These are phyloP conservation scores for Apis cerana DNA, from an alignment of 1,140 invertebrate genomes.

Conservation along the genomic window DNA sequence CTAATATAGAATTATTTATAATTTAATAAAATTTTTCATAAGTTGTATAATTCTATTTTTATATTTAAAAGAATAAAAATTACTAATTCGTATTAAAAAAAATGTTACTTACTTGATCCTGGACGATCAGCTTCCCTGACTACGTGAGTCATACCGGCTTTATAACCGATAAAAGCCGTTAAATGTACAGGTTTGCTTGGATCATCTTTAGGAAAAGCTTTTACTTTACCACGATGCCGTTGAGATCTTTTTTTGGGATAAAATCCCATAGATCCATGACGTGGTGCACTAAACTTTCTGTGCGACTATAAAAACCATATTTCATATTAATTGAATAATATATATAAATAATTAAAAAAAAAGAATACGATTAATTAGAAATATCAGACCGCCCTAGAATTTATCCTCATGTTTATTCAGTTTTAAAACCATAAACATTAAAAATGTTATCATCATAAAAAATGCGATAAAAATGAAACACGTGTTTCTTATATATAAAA, in stretches of 20 bases:
- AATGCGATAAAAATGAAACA: not conserved
- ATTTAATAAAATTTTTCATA: too few relatives aligned
- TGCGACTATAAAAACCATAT: constrained; percentile 92
- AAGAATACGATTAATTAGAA: not conserved
- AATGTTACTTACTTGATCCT: constrained; percentile 94
- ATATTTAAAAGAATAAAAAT: not conserved
- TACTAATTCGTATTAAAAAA: not conserved
- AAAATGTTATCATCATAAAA: constrained; percentile 51
- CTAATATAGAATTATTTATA: too few relatives aligned
- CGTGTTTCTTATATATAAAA: not conserved
- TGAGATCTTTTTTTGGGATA: constrained; percentile 98
- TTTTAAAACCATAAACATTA: constrained; percentile 63
- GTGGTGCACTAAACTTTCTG: constrained; percentile 99
- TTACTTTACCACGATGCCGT: constrained; percentile 98
- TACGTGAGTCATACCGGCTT: constrained; percentile 99
- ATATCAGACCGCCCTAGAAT: constrained; percentile 82
- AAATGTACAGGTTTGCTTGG: constrained; percentile 97
- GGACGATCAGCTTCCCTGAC: constrained; percentile 99
- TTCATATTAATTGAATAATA: constrained; percentile 12
- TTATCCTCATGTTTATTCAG: constrained; percentile 78
- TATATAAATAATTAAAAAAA: not conserved
- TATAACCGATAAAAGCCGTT: constrained; percentile 98
- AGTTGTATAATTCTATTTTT: not conserved
- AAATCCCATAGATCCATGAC: constrained; percentile 99
- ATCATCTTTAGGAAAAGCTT: constrained; percentile 99